A percentile compares a stretch with the other conserved stretches of the same genome.
Evolutionary conservation across 1,140 invertebrate genomes (phyloP).

Genomic region (Drosophila ambigua): DNA sequence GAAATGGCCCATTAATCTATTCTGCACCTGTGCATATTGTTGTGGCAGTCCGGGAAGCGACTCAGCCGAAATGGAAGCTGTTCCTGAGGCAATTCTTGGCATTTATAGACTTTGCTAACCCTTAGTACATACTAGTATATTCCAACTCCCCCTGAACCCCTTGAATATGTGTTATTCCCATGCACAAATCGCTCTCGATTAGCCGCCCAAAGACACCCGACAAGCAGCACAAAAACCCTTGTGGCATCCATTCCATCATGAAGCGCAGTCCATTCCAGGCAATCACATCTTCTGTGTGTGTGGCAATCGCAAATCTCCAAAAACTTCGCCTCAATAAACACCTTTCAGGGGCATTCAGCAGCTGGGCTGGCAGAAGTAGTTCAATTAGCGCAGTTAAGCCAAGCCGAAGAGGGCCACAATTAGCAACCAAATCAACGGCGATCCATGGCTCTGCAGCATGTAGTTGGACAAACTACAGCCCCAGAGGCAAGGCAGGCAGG

Average conservation of each 20-base stretch:
- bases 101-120: too few species aligned
- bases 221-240: not conserved
- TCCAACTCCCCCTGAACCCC: too few species aligned
- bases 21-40: too few species aligned
- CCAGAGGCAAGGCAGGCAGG: not conserved
- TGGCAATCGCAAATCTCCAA: conserved; percentile 10
- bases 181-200: too few species aligned
- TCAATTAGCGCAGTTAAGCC: conserved; percentile 68
- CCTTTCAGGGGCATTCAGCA: not conserved
- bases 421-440: conserved; percentile 58
- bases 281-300: conserved; percentile 2
- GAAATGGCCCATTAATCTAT: too few species aligned
- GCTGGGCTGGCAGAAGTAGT: conserved; percentile 19
- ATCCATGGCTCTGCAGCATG: conserved; percentile 22
- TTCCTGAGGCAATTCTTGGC: too few species aligned
- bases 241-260: not conserved
- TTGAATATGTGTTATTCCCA: too few species aligned
- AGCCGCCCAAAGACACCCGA: too few species aligned
- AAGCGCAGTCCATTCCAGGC: conserved; percentile 10
- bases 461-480: conserved; percentile 30
- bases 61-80: too few species aligned
- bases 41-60: too few species aligned
- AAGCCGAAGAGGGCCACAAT: conserved; percentile 62
- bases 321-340: conserved; percentile 44
- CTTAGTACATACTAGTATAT: too few species aligned